phyloP scores from a whole-genome alignment of 2,797 vertebrate species.

The Notolepis coatsorum region DNA sequence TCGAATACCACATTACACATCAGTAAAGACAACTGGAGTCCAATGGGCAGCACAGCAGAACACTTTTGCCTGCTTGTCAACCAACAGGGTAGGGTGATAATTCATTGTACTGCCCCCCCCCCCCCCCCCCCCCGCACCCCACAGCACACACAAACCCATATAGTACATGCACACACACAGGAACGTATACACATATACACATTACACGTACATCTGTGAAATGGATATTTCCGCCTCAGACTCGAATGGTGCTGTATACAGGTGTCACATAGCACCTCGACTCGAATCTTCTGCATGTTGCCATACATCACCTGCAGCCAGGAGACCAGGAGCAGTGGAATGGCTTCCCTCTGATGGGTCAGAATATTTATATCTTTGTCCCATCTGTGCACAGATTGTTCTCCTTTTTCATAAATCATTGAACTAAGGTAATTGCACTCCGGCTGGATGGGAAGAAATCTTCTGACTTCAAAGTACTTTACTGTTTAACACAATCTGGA shows the following conservation, averaged over 20 bases:
- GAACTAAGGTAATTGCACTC: slow-evolving; percentile 81
- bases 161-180: too few relatives aligned
- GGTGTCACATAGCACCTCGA: slow-evolving; percentile 7
- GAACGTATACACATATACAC: not conserved
- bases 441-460: slow-evolving; percentile 61
- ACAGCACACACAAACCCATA: too few relatives aligned
- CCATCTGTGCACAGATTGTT: slow-evolving; percentile 76
- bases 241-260: slow-evolving; percentile 5
- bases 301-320: slow-evolving; percentile 51
- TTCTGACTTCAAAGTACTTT: too few relatives aligned
- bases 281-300: slow-evolving; percentile 1
- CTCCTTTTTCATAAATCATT: slow-evolving; percentile 81
- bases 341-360: slow-evolving; percentile 59
- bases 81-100: too few relatives aligned
- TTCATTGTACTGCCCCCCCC: too few relatives aligned
- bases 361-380: slow-evolving; percentile 78
- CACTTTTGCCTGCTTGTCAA: too few relatives aligned
- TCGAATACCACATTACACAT: too few relatives aligned
- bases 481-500: too few relatives aligned
- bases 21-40: too few relatives aligned
- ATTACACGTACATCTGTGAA: not conserved
- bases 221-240: not conserved
- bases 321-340: slow-evolving; percentile 23
- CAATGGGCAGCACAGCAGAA: too few relatives aligned
- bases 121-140: too few relatives aligned